Conservation (phyloP, 2,113 vertebrate genomes). For the Enhydra lutris region DNA sequence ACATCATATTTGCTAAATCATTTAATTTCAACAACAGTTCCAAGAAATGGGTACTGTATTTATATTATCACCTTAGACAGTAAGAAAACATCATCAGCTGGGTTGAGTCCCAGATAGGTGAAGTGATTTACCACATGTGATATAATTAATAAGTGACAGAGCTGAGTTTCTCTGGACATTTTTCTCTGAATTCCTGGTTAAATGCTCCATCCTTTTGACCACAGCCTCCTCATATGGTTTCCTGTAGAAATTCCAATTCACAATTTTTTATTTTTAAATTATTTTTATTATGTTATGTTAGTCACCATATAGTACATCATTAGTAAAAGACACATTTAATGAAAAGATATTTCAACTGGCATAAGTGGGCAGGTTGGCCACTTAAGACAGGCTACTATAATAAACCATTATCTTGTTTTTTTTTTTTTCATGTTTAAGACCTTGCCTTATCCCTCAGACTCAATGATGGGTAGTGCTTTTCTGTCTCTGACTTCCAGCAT, state of each 20-base stretch:
- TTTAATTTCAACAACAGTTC: not conserved
- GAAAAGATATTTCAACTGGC: not conserved
- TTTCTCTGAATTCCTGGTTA: not conserved
- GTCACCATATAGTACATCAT: no score
- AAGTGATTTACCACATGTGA: not conserved
- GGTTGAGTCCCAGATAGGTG: not conserved
- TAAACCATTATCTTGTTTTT: not conserved
- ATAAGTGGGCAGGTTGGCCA: not conserved
- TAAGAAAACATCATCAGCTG: not conserved
- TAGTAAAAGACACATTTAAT: not conserved
- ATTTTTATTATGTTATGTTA: no score
- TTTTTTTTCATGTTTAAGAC: not conserved
- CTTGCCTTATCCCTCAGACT: not conserved
- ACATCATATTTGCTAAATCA: not conserved
- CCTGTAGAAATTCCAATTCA: not conserved
- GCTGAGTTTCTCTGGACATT: not conserved
- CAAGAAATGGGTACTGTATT: not conserved
- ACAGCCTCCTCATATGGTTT: not conserved
- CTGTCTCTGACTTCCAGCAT: not conserved
- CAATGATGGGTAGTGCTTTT: not conserved
- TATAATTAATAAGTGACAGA: not conserved
- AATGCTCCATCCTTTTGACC: not conserved
- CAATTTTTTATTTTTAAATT: no score
- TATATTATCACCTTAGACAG: not conserved
- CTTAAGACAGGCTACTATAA: not conserved